Percentiles rank a stretch among this genome's conserved stretches.
These are phyloP conservation scores for Schizothorax lantsangensis DNA, from an alignment of 2,797 vertebrate genomes.

Conservation along the genomic window DNA sequence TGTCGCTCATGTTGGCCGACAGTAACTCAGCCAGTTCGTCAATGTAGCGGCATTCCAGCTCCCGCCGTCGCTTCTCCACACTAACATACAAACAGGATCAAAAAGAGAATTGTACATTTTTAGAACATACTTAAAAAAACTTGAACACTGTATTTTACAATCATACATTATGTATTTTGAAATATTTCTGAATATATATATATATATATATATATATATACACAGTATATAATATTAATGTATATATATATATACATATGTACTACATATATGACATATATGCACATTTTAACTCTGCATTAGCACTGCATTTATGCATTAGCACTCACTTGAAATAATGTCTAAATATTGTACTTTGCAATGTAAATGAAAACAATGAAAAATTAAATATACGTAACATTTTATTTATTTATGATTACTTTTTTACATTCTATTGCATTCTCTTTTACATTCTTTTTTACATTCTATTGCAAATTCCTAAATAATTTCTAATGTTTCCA, in stretches of 20 bases:
- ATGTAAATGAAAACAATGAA: background rate
- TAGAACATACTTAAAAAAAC: background rate
- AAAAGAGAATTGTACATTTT: background rate
- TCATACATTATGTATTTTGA: background rate
- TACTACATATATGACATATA: too few relatives aligned
- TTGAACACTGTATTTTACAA: background rate
- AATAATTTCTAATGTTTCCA: background rate
- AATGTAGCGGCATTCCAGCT: slow-evolving; percentile 93
- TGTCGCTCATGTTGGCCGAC: slow-evolving; percentile 92
- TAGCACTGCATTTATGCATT: too few relatives aligned
- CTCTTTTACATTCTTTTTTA: too few relatives aligned
- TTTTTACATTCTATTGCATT: background rate
- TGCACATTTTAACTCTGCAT: too few relatives aligned
- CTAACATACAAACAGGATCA: slow-evolving; percentile 66
- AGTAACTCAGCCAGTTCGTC: slow-evolving; percentile 94
- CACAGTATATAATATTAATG: too few relatives aligned
- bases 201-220: too few relatives aligned
- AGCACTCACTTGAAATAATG: too few relatives aligned
- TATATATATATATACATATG: too few relatives aligned
- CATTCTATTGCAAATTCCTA: too few relatives aligned
- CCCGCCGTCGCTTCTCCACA: slow-evolving; percentile 90
- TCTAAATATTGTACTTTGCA: background rate
- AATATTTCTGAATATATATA: background rate
- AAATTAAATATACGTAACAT: background rate
- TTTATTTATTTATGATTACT: background rate